Evolutionary conservation across 2,888 invertebrate species (phyloP), one percentile per base, ranked within the genome.

Genomic region (Adineta ricciae): DNA sequence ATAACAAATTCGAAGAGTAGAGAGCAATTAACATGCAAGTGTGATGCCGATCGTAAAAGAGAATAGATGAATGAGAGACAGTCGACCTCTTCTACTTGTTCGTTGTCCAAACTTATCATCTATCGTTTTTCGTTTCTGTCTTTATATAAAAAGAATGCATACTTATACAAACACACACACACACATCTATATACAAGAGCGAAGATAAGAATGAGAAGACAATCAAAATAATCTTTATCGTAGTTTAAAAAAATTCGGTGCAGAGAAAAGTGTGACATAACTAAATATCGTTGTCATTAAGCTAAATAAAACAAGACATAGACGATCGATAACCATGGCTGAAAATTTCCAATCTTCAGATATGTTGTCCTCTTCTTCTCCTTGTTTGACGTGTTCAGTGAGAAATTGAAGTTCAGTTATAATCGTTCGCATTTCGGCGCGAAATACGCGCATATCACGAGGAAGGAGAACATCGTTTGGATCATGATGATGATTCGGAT

Each of bases 261-360:
- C 83, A 50, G 85, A 83, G n/a, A 85, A 85, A 32, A 85, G 83
- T 24, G 83, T 85, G 7, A 54, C 16, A 8, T 56, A 72, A 38
- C 83, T 85, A 14, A 83, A 84, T n/a, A 78, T 1, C 19, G 83
- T 50, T 32, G 85, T 85, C 9, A 73, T 41, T 54, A 84, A 50
- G 16, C 32, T 56, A 50, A 85, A 84, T 50, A 85, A 0, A 9
- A 73, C 36, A 41, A 85, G 46, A 46, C 85, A 85, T 46, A 85
- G 49, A 82, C 85, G 85, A 84, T 85, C 85, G 36, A 85, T 84
- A n/a, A 85, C 85, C 85, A 85, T 85, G 14, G 85, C 85, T 36
- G 85, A 83, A 82, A 85, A 85, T 82, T 84, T 84, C 85, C 85
- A 85, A 56, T 85, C 54, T 41, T 83, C n/a, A 32, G 83, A 83